Evolutionary conservation across 2,113 vertebrate species (phyloP), one percentile per base, ranked within the genome.

Genomic region (Laticauda colubrina): DNA sequence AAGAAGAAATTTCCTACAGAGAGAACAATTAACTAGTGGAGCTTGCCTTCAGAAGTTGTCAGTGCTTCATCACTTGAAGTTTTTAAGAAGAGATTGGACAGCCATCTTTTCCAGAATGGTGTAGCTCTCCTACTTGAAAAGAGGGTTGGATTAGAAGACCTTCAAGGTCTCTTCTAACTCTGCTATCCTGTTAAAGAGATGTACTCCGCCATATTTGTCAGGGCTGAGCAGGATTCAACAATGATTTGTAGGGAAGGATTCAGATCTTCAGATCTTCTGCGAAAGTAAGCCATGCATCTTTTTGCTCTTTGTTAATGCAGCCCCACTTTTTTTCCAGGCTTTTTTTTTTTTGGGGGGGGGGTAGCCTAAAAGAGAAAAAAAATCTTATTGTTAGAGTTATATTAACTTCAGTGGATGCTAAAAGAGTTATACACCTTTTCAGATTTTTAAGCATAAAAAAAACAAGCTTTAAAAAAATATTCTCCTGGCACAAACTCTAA

Each of bases 311-410:
- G n/a, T 75, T 75, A 75, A 34, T 75, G 14, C 64, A n/a, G 29
- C 5, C 2, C n/a, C n/a, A 5, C 12, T n/a, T 69, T 69, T n/a
- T 69, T 15, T 15, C 1, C 29, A 1, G 8, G 3, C 0, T 1
- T 55, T 15, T 55, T 56, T n/a, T n/a, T 56, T 20, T 69, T n/a
- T n/a, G 15, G 5, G 45, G 45, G 48, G 48, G 48, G 8, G n/a
- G 5, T 3, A 75, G 29, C 4, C 64, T 75, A 75, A 75, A 14
- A 34, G n/a, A 34, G 6, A 75, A 18, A 61, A 18, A n/a, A 75
- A 34, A 26, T 24, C 59, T 29, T 29, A 61, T 8, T 18, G 14
- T 75, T 34, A 5, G 12, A 18, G n/a, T 34, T 34, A 14, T 34
- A 34, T 75, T 75, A 75, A 75, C 29, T 75, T 75, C 14, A 75